Percentiles rank a stretch among this genome's conserved stretches.
These are phyloP conservation scores for Anagrus nilaparvatae DNA, from an alignment of 1,140 invertebrate genomes.

Conservation along the genomic window DNA sequence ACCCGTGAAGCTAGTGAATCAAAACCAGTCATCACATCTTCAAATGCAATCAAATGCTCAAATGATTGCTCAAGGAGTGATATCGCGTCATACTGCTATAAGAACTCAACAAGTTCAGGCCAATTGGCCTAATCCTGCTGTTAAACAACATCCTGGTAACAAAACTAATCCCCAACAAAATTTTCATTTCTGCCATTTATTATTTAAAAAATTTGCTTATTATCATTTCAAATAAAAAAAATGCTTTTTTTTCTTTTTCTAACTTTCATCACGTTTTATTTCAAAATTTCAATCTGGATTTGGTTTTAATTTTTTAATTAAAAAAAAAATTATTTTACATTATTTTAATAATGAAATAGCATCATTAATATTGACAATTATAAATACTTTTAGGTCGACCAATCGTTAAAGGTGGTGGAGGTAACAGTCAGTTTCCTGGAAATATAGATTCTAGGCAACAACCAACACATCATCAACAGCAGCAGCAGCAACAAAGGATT, in stretches of 20 bases:
- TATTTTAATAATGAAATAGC: background rate
- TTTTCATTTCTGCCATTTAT: too few species aligned
- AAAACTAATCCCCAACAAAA: background rate
- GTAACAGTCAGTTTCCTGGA: slow-evolving; percentile 28
- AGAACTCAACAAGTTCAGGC: slow-evolving; percentile 22
- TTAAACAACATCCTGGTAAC: slow-evolving; percentile 39
- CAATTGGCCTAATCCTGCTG: slow-evolving; percentile 22
- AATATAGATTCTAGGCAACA: slow-evolving; percentile 21
- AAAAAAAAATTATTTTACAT: background rate
- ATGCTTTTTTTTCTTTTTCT: background rate
- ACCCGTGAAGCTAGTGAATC: slow-evolving; percentile 30
- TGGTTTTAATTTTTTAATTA: background rate
- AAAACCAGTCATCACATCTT: slow-evolving; percentile 32
- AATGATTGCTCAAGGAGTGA: slow-evolving; percentile 31
- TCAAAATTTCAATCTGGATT: background rate
- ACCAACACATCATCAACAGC: background rate
- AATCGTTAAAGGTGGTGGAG: slow-evolving; percentile 43
- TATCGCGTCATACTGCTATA: slow-evolving; percentile 21
- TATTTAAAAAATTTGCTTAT: too few species aligned
- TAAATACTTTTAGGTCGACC: slow-evolving; percentile 39
- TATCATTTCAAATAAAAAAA: background rate
- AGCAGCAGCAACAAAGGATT: slow-evolving; percentile 1
- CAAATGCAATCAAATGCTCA: slow-evolving; percentile 38
- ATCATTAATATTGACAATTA: too few species aligned
- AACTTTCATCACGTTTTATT: background rate